A percentile compares a stretch with the other conserved stretches of the same genome.
phyloP scores from a whole-genome alignment of 1,140 invertebrate species.

The Semibalanus balanoides region DNA sequence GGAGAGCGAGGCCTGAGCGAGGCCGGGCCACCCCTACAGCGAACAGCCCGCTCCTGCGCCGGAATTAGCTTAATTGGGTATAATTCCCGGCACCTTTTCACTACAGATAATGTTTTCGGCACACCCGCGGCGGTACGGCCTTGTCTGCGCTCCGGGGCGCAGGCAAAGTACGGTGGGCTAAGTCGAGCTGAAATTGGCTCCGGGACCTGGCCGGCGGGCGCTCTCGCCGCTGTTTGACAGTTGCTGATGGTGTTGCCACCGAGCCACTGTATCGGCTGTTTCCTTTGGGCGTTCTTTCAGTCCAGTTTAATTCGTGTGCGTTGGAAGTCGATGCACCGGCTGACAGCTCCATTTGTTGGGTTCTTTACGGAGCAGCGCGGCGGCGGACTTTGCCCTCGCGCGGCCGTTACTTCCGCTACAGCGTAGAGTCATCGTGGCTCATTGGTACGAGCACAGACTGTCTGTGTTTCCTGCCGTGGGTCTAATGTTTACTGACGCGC shows the following conservation, averaged over 20 bases:
- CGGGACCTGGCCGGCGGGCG: no score
- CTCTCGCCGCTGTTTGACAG: not conserved
- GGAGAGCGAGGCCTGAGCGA: not conserved
- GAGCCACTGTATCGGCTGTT: not conserved
- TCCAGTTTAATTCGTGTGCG: not conserved
- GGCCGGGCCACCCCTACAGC: not conserved
- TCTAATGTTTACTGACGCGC: not conserved
- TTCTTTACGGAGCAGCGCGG: not conserved
- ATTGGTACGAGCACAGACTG: not conserved
- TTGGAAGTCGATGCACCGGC: not conserved
- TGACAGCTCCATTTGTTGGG: slow-evolving; percentile 1
- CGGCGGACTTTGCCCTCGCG: no score
- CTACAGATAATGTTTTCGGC: not conserved
- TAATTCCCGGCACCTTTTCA: not conserved
- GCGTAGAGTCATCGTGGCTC: not conserved
- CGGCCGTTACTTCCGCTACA: not conserved
- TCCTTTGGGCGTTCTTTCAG: not conserved
- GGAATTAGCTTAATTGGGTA: not conserved
- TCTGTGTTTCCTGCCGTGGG: not conserved
- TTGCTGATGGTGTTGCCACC: not conserved
- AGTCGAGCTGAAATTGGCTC: not conserved
- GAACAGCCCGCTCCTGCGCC: no score
- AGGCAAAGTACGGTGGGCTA: no score
- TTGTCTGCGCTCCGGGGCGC: not conserved
- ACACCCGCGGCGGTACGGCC: not conserved